Evolutionary conservation across 2,113 vertebrate species (phyloP), one percentile per base, ranked within the genome.

Genomic region (Ranitomeya variabilis): DNA sequence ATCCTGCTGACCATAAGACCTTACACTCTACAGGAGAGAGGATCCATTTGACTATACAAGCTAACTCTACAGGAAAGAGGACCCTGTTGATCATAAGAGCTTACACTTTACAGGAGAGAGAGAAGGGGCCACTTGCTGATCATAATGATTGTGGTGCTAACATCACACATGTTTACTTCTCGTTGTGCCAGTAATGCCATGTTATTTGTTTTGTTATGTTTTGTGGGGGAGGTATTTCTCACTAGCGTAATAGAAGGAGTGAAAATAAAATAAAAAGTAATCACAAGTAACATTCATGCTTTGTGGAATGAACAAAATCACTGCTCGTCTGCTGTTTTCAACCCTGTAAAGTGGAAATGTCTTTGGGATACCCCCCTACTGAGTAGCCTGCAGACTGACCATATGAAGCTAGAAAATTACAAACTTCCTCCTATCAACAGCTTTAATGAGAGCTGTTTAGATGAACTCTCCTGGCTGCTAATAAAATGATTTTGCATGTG

Each of bases 401-500:
- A 76, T 76, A 45, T 84, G 66, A 84, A 21, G 82, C 82, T 54
- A 19, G 71, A 69, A 78, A 54, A 83, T 83, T 6, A 84, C 82
- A 66, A 52, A 91, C 89, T 91, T 90, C 89, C 90, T 89, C 80
- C 91, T 87, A 91, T 92, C 90, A 92, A 92, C 90, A 91, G 92
- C 93, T 91, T 91, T 89, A 90, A 93, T 86, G 21, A 92, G 91
- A 90, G 86, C n/a, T 0, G 93, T 90, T 91, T 91, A 93, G 94
- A 94, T 94, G 94, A 92, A 92, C 93, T 94, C 92, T 94, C 92
- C 92, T 85, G 91, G 93, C 91, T 94, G 94, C 93, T 93, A 91
- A 92, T 94, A 94, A 95, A 95, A 94, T 93, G 94, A 95, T 93
- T 94, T 93, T 92, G 93, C 93, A 92, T 93, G 93, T 94, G 93